Base-by-base conservation (phyloP, 2,113 vertebrate species). In the Trichomycterus rosablanca region DNA sequence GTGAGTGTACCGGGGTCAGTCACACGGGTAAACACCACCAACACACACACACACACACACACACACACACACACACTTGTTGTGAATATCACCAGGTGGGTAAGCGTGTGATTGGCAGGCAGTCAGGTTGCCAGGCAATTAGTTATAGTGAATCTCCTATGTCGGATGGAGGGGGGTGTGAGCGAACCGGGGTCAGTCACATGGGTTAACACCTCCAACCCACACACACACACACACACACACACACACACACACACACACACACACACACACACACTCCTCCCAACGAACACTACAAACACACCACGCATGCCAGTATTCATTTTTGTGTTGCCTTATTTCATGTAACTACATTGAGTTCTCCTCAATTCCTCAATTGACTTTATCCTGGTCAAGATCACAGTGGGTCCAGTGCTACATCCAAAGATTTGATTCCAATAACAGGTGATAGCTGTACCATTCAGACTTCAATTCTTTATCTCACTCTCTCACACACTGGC, bases 181-280 rank as follows among this genome's bases (percentile, higher is more conserved):
- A 14, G 43, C 57, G 67, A 52, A 32, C 16, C 23, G 18, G 23
- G 74, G 74, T 78, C 71, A 78, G 74, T 70, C 56, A 66, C 53
- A 62, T 64, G 74, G 76, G 74, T 73, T 74, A 70, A 53, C 19
- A 20, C n/a, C n/a, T n/a, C n/a, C n/a, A n/a, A n/a, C n/a, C n/a
- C 26, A n/a, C 43, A 53, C 49, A 8, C 52, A 28, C 2, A 53
- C 59, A 46, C 68, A 51, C 65, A 30, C 46, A 43, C n/a, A 14
- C 46, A 20, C 26, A n/a, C 43, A 53, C 49, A 8, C 52, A 28
- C 2, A 53, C 59, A 46, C 68, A 20, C 26, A n/a, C 43, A 53
- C 49, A 8, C 52, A 28, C 2, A 53, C 59, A 46, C 68, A 51
- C 65, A 30, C 46, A 43, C n/a, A 14, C 46, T 54, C 52, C 59